Evolutionary conservation across 2,888 invertebrate genomes (phyloP), one percentile per base, ranked within the genome.

Genomic region (Embidobia sp.): DNA sequence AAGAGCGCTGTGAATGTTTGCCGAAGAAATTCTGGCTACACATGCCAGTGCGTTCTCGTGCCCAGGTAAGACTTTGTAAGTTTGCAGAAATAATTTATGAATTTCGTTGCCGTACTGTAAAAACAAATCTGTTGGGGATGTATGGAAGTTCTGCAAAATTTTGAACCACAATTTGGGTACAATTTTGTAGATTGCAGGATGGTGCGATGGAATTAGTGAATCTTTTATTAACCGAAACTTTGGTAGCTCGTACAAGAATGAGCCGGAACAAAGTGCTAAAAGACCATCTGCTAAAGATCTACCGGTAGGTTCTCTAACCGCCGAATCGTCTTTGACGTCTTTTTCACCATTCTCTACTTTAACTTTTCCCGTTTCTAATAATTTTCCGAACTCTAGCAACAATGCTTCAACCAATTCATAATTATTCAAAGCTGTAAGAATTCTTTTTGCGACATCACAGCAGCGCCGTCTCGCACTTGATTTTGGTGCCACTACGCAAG

Each of bases 21-120:
- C 93, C 0, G 95, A 92, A 82, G 93, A 93, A 4, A 94, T 89
- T 1, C 91, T 90, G 0, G 93, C 92, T 33, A 97, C 90, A 0
- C 94, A 94, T 3, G 93, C 90, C 70, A 97, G 90, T n/a, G 95
- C 93, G 90, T 94, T 95, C 83, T 94, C 93, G 80, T 93, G 92
- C 55, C 93, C 92, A 90, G 91, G 87, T 8, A 81, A 83, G 1
- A 88, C 84, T 75, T 90, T 90, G 82, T 90, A 92, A 81, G 93
- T 91, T n/a, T 92, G 91, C 11, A 96, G 90, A 77, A 95, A 92
- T 7, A 91, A 86, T 46, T 92, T 92, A 64, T 91, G 91, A 27
- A 96, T 91, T 84, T 92, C 91, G 63, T 91, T 90, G 0, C 91
- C 90, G 83, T 92, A 91, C 35, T 91, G 89, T 0, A 91, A 90